phyloP scores from a whole-genome alignment of 2,888 invertebrate species.

The Drosophila glabriapex region DNA sequence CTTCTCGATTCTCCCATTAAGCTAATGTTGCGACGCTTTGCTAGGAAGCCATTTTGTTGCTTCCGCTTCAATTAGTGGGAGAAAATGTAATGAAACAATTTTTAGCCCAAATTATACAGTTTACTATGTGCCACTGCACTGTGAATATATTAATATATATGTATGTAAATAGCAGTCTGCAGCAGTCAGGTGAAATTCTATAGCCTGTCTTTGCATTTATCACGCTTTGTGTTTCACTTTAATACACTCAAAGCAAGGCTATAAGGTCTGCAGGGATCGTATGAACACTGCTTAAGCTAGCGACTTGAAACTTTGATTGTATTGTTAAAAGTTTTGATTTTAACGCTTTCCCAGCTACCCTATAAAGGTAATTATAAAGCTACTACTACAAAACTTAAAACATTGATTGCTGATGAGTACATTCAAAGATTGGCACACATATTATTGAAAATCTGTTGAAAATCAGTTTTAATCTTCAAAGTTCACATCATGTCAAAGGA shows the following conservation, averaged over 20 bases:
- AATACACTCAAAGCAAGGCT: neutral
- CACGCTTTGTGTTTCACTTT: neutral
- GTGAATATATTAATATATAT: neutral
- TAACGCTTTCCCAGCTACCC: neutral
- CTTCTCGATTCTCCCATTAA: conserved; percentile 53
- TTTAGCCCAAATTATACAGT: conserved; percentile 33
- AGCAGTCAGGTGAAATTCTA: neutral
- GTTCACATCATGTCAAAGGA: too few relatives aligned
- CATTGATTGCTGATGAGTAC: neutral
- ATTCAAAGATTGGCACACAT: neutral
- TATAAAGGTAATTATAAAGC: neutral
- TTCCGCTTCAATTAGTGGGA: conserved; percentile 78
- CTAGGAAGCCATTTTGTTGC: conserved; percentile 62
- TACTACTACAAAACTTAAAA: neutral
- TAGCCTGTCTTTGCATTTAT: neutral
- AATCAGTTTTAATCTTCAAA: too few relatives aligned
- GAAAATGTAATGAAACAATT: conserved; percentile 73
- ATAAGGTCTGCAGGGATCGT: neutral
- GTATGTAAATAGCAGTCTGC: neutral
- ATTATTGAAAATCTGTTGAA: too few relatives aligned
- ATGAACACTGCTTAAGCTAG: neutral
- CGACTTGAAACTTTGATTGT: neutral
- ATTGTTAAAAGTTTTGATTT: neutral
- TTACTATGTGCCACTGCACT: neutral
- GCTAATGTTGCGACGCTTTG: conserved; percentile 68